Conservation (phyloP, 1,140 invertebrate species). For the Telenomus remus region DNA sequence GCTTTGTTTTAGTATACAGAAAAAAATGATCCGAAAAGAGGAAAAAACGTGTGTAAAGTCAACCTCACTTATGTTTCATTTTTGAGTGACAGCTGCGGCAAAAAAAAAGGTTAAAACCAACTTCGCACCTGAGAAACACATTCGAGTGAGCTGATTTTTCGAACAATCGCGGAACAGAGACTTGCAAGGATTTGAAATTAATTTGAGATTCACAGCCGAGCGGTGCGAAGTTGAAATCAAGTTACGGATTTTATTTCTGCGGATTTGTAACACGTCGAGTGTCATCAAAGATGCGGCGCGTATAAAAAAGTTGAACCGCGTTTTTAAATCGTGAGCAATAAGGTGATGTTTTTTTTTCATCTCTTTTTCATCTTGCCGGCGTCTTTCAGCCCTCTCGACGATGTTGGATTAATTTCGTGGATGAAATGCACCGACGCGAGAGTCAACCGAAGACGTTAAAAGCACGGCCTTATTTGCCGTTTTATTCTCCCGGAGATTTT, state of each 20-base stretch:
- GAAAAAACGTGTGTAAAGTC: background rate
- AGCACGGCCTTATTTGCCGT: slow-evolving; percentile 1
- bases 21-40: slow-evolving; percentile 14
- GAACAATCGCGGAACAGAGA: no score
- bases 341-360: no score
- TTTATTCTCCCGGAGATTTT: background rate
- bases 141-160: background rate
- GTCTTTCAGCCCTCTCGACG: slow-evolving; percentile 16
- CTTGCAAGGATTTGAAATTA: no score
- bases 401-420: slow-evolving; percentile 40
- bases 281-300: slow-evolving; percentile 28
- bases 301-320: slow-evolving; percentile 24
- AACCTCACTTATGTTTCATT: slow-evolving; percentile 3
- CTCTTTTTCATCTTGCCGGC: background rate
- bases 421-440: slow-evolving; percentile 19
- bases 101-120: slow-evolving; percentile 11
- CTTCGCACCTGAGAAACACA: background rate
- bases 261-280: slow-evolving; percentile 10
- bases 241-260: slow-evolving; percentile 3
- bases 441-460: slow-evolving; percentile 22
- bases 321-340: slow-evolving; percentile 3
- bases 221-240: background rate
- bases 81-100: slow-evolving; percentile 13
- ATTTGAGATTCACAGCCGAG: background rate
- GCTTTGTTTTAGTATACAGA: background rate